Conservation (phyloP, 2,113 vertebrate genomes). For the Petaurus breviceps region DNA sequence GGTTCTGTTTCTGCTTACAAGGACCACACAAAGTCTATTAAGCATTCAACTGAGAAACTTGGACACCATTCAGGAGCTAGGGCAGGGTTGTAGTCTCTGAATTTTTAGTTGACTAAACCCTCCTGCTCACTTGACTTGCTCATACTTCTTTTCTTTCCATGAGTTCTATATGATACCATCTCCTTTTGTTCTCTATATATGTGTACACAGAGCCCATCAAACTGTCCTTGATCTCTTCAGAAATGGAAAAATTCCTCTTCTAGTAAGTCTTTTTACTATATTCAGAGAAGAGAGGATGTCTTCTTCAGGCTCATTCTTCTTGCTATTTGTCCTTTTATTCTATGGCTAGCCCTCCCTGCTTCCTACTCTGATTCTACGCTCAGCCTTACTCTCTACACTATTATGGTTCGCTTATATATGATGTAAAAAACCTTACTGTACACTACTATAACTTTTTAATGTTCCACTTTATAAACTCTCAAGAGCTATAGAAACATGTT, state of each 20-base stretch:
- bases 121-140: conserved; percentile 18
- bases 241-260: not conserved
- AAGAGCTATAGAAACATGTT: not conserved
- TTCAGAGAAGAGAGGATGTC: not conserved
- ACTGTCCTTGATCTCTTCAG: not conserved
- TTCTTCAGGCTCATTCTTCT: conserved; percentile 1
- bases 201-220: not conserved
- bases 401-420: not conserved
- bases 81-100: conserved; percentile 46
- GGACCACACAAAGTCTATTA: conserved; percentile 30
- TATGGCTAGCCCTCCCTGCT: not conserved
- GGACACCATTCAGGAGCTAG: conserved; percentile 1
- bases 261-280: not conserved
- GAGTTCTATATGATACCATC: not conserved
- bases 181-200: not conserved
- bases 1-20: conserved; percentile 22
- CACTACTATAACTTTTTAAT: not conserved
- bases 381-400: not conserved
- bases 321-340: not conserved
- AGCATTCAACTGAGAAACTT: conserved; percentile 15
- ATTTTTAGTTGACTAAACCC: conserved; percentile 54
- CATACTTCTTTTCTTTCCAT: not conserved
- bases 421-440: conserved; percentile 41
- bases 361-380: not conserved
- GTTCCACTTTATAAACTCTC: not conserved